Evolutionary conservation across 2,888 invertebrate genomes (phyloP).

Genomic region (Onthophagus sagittarius): DNA sequence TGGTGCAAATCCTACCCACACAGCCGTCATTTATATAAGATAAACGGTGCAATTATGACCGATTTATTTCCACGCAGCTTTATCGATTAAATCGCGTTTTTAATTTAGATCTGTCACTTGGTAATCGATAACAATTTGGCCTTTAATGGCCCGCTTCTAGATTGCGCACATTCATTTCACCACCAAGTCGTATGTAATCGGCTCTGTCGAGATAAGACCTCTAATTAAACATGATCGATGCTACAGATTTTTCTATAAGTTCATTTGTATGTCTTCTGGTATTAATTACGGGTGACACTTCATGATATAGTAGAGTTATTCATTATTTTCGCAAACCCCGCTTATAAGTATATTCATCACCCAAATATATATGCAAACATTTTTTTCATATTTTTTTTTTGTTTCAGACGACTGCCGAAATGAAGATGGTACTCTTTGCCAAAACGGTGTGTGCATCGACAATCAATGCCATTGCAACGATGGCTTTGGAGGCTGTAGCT

Average conservation of each 20-base stretch:
- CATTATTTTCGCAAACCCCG: background rate
- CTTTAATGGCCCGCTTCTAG: background rate
- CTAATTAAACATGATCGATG: background rate
- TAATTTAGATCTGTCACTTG: background rate
- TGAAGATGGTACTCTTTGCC: constrained; percentile 84
- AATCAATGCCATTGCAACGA: constrained; percentile 95
- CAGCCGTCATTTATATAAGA: background rate
- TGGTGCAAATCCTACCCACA: background rate
- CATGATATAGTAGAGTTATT: background rate
- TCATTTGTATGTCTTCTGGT: background rate
- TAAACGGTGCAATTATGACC: background rate
- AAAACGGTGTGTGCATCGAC: constrained; percentile 90
- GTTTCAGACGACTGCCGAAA: constrained; percentile 85
- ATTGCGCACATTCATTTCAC: background rate
- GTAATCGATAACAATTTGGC: background rate
- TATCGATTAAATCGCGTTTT: background rate
- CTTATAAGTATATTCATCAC: too few relatives aligned
- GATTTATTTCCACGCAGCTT: background rate
- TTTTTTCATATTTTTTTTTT: constrained; percentile 26
- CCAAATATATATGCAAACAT: background rate
- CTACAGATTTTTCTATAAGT: background rate
- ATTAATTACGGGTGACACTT: background rate
- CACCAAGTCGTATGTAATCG: background rate
- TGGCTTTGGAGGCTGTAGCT: constrained; percentile 91
- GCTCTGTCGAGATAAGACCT: background rate